These are phyloP conservation scores for Festucalex cinctus DNA, from an alignment of 2,113 vertebrate genomes.

Conservation along the genomic window DNA sequence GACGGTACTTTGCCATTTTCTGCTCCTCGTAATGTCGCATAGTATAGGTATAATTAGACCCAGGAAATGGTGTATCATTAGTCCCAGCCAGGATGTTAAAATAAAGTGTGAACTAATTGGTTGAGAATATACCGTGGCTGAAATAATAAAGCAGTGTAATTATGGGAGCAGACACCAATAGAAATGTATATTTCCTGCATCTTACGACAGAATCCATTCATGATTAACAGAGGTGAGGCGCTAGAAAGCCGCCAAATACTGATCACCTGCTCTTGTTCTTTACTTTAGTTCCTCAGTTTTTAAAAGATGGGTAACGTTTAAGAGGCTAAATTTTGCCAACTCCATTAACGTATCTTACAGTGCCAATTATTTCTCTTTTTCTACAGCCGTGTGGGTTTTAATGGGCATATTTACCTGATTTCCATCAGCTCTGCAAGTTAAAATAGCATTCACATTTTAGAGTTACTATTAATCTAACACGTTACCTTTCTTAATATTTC, in stretches of 20 bases:
- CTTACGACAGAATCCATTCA: not conserved
- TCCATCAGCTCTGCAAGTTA: not conserved
- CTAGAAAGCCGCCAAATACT: not conserved
- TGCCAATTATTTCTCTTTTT: not conserved
- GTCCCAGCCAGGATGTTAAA: slow-evolving; percentile 35
- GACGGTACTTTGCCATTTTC: slow-evolving; percentile 36
- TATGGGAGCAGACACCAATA: slow-evolving; percentile 6
- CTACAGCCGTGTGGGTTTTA: not conserved
- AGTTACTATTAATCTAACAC: no score
- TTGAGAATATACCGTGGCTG: slow-evolving; percentile 23
- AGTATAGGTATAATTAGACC: slow-evolving; percentile 52
- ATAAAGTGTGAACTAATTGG: slow-evolving; percentile 46
- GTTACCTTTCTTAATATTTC: no score
- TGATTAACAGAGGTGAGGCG: not conserved
- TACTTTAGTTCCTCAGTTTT: not conserved
- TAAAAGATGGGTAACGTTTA: not conserved
- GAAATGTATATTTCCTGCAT: not conserved
- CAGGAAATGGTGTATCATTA: slow-evolving; percentile 53
- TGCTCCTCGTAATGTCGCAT: slow-evolving; percentile 38
- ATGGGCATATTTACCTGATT: not conserved
- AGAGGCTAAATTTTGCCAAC: not conserved
- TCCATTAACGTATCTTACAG: not conserved
- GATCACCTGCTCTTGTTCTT: not conserved
- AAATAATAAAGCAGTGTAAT: slow-evolving; percentile 11
- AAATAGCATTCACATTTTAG: no score